Evolutionary conservation across 2,797 vertebrate genomes (phyloP), one percentile per base, ranked within the genome.

Genomic region (Calcarius lapponicus): DNA sequence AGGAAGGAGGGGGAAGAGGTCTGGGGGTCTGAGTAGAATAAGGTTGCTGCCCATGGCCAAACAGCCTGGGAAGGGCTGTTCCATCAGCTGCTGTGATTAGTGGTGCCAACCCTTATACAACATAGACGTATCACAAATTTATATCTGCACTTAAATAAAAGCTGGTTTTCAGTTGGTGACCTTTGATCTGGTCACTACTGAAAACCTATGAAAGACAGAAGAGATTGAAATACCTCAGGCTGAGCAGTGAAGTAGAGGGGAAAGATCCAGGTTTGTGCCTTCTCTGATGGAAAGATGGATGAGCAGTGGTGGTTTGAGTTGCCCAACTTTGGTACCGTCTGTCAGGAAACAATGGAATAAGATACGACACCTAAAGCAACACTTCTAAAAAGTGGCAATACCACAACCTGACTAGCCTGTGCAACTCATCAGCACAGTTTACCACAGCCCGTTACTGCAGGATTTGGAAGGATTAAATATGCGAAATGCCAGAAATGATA

Each of bases 401-500:
- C 70, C 80, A 90, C 92, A 95, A 57, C 31, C 61, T 25, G 31
- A 43, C 79, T 64, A 70, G 66, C 16, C 91, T 93, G 91, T 94
- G 56, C 92, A 91, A 84, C 80, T 92, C 90, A 90, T 92, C 91
- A 92, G 43, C 51, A 54, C 40, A 60, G 74, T 61, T 91, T 86
- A 92, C 76, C 57, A 57, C 76, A 96, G 89, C 36, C 29, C 64
- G 38, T 79, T 90, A 86, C 56, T 86, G 66, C 38, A 81, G 82
- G 24, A 79, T 76, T 91, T 93, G 88, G 73, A 93, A 84, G 85
- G 56, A 88, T 81, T 91, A 91, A 32, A 38, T 50, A 92, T 5
- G 11, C 88, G 84, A 95, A 90, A 90, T 54, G 31, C 60, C 91
- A 94, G 78, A 95, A 84, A 89, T 78, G 2, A 91, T 80, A 93